Percentiles rank a stretch among this genome's conserved stretches.
Evolutionary conservation across 2,888 invertebrate genomes (phyloP).

Genomic region (Dicranocentrus wangi): DNA sequence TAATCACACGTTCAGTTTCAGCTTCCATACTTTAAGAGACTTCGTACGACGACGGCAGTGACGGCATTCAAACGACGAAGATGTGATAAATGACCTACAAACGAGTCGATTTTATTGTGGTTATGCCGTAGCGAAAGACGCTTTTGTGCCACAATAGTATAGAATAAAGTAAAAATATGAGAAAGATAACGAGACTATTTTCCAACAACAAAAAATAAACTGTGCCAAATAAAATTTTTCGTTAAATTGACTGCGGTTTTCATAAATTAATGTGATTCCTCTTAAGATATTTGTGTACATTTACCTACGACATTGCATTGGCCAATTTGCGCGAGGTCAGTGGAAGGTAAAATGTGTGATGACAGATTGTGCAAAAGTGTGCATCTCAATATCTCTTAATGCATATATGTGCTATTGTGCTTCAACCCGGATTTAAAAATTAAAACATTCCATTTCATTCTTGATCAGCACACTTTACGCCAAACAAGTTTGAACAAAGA

Average conservation of each 20-base stretch:
- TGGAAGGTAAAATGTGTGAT: not conserved
- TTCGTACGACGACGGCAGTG: not conserved
- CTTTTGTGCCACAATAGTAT: not conserved
- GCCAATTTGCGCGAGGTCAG: not conserved
- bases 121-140: not conserved
- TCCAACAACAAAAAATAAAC: no score
- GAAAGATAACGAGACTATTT: no score
- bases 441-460: not conserved
- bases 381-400: not conserved
- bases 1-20: constrained; percentile 18
- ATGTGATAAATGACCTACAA: constrained; percentile 14
- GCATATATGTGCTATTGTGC: no score
- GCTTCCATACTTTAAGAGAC: not conserved
- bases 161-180: no score
- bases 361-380: not conserved
- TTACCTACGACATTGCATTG: no score
- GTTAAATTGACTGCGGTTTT: not conserved
- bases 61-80: not conserved
- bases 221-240: no score
- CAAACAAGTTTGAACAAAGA: no score
- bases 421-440: not conserved
- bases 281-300: no score
- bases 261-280: not conserved
- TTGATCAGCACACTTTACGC: no score
- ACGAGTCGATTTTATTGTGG: not conserved